Base-by-base conservation (phyloP, 2,797 vertebrate species). In the Gobio occitaniae region DNA sequence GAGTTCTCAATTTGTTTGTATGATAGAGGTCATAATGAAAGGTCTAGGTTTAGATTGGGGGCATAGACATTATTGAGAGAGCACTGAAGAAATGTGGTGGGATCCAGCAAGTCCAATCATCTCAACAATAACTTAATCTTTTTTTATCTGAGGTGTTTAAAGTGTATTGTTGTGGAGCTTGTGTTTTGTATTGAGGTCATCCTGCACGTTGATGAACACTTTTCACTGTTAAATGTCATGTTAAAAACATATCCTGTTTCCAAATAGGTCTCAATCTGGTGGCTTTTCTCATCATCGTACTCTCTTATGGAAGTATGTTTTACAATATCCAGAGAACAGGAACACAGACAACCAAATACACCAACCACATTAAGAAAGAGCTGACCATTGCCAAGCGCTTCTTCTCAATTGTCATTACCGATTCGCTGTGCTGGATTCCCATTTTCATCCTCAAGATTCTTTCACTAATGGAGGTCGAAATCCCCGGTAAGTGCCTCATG, bases 251-350 rank as follows among this genome's bases (percentile, higher is more conserved):
- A 50, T 80, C 19, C 44, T 84, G 5, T 74, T 74, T 74, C 32
- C 56, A 52, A 72, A 80, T 89, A 99, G 98, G 98, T 92, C 93
- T 99, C 90, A 99, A 99, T 92, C 92, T 99, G 93, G 96, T 95
- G 86, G 98, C 98, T 0, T 99, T 99, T 91, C 94, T 99, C 92
- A 96, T 97, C 94, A 98, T 99, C 44, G 96, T 99, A n/a, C 96
- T 99, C 87, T 97, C 97, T 86, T 99, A 99, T 0, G 97, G 97
- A 88, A 98, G 98, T 88, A 99, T 99, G 98, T 99, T 99, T 93
- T 98, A 99, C 90, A 99, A 96, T 84, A 95, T 99, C 90, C 97
- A 97, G 90, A 96, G 95, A 88, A 99, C 97, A 36, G 94, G 97
- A 3, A 95, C 97, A 7, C 96, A 96, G 88, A 96, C 97, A 52